Base-by-base conservation (phyloP, 2,888 invertebrate species). In the Augiades crinisus region DNA sequence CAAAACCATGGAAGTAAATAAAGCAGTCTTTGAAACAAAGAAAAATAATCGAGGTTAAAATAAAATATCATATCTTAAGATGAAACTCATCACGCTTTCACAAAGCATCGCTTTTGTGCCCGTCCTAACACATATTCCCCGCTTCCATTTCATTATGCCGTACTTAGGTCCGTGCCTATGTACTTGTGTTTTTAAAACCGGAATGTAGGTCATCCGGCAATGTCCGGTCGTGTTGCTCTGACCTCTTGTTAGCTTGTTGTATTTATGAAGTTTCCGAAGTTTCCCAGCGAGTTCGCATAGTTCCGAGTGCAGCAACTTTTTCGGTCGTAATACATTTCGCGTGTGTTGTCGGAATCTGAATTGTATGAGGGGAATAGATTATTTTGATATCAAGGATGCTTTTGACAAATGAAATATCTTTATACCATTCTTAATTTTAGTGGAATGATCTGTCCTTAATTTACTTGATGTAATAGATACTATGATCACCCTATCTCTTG, bases 141-240 rank as follows among this genome's bases (percentile, higher is more conserved):
- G 41, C 16, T 41, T 41, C 56, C 54, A 44, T 57, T 54, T 52
- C 49, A 53, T 59, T 53, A 51, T 47, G 43, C 31, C 21, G 47
- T 16, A 40, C 40, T 40, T 47, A 21, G 30, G 27, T 34, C 24
- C 19, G 10, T 46, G 27, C 17, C 24, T 46, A 47, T 30, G 30
- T 31, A 31, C 21, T n/a, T n/a, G 22, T 21, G 22, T 40, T 47
- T 49, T 33, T 41, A 49, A 47, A 41, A 27, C 31, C 40, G 8
- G 41, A 41, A 49, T 49, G 7, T 49, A 49, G 49, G 49, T 41
- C 41, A 34, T 41, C 13, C 16, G 19, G 34, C 46, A 30, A 36
- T 19, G 33, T 44, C 38, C 44, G 43, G 44, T 44, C 38, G 17
- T 24, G 24, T 22, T 16, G 49, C 14, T 41, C 17, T 36, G 33